Percentiles rank a stretch among this genome's conserved stretches.
These are phyloP conservation scores for Amblyjoppa fuscipennis DNA, from an alignment of 2,888 invertebrate genomes.

Conservation along the genomic window DNA sequence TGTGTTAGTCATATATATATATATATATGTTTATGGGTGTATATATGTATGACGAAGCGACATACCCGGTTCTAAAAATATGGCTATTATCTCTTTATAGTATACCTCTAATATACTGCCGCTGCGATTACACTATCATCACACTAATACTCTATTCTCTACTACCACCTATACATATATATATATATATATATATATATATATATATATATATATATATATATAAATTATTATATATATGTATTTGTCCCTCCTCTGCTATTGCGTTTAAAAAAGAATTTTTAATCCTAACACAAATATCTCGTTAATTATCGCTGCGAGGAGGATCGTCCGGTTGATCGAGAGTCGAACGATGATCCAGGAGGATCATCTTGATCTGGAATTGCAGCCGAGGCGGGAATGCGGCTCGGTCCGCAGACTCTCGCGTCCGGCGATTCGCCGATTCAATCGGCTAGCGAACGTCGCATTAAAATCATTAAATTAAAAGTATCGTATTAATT, in stretches of 20 bases:
- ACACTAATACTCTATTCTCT: constrained; percentile 45
- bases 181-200: not conserved
- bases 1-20: constrained; percentile 1
- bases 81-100: constrained; percentile 40
- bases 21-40: not conserved
- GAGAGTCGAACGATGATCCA: constrained; percentile 29
- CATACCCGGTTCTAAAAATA: constrained; percentile 48
- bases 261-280: constrained; percentile 60
- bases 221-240: not conserved
- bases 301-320: constrained; percentile 67
- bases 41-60: constrained; percentile 15
- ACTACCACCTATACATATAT: constrained; percentile 21
- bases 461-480: not conserved
- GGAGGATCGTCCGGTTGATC: constrained; percentile 8
- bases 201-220: constrained; percentile 9
- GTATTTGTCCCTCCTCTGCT: constrained; percentile 35
- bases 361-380: constrained; percentile 22
- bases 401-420: not conserved
- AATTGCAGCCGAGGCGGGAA: not conserved
- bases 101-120: constrained; percentile 48
- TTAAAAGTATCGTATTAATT: not conserved
- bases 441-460: not conserved
- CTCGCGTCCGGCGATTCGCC: not conserved
- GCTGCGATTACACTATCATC: constrained; percentile 61
- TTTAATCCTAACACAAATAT: constrained; percentile 54